These are phyloP conservation scores for Hypotaenidia okinawae DNA, from an alignment of 2,797 vertebrate species.

Conservation along the genomic window DNA sequence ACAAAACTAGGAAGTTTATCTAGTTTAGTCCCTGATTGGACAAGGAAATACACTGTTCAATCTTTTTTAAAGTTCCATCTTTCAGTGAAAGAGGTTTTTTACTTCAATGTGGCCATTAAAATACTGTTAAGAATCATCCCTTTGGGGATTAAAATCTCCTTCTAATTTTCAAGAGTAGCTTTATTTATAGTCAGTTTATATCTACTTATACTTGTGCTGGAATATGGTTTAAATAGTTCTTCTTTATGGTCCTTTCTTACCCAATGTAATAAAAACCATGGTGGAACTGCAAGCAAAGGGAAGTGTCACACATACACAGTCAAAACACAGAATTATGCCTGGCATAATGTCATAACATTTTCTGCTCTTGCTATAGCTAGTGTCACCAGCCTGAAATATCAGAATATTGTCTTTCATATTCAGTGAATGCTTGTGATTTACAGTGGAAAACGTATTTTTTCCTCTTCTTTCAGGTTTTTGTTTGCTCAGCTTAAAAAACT, in stretches of 20 bases:
- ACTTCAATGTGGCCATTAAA: neutral
- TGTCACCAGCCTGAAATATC: neutral
- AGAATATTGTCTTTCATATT: neutral
- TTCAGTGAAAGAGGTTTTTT: neutral
- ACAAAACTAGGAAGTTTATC: neutral
- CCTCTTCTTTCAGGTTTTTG: neutral
- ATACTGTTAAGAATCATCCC: neutral
- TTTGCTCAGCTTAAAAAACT: neutral
- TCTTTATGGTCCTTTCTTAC: neutral
- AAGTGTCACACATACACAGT: neutral
- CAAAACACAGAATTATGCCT: neutral
- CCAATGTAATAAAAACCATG: neutral
- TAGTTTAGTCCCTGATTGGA: neutral
- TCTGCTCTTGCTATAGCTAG: neutral
- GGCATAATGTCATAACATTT: neutral
- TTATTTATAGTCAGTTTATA: neutral
- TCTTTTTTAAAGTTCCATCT: neutral
- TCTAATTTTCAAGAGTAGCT: neutral
- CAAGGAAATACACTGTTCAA: neutral
- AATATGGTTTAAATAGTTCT: neutral
- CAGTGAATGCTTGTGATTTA: neutral
- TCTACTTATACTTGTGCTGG: neutral
- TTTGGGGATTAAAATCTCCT: neutral
- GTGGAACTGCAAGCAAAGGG: neutral
- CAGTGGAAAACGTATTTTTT: neutral